Percentiles rank a stretch among this genome's conserved stretches.
Conservation (phyloP, 1,140 invertebrate species). For the Meloidogyne floridensis region DNA sequence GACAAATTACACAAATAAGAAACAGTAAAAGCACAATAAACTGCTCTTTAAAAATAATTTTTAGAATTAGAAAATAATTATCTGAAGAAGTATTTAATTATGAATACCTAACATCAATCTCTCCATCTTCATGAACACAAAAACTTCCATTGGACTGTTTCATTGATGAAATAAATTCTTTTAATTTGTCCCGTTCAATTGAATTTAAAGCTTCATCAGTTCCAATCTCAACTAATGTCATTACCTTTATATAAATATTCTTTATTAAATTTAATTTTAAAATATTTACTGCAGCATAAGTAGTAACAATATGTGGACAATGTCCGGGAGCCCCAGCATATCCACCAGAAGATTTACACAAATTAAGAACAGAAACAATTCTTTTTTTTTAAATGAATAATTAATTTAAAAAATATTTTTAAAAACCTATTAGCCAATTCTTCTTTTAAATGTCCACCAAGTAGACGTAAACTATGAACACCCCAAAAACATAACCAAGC, state of each 20-base stretch:
- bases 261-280: neutral
- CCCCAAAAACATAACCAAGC: slow-evolving; percentile 53
- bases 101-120: slow-evolving; percentile 77
- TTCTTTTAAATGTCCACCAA: slow-evolving; percentile 25
- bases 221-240: slow-evolving; percentile 84
- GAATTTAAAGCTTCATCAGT: slow-evolving; percentile 81
- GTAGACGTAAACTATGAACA: slow-evolving; percentile 39
- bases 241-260: slow-evolving; percentile 68
- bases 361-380: slow-evolving; percentile 48
- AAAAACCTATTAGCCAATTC: slow-evolving; percentile 33
- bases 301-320: slow-evolving; percentile 86
- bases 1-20: slow-evolving; percentile 35
- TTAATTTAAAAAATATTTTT: slow-evolving; percentile 10
- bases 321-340: slow-evolving; percentile 78
- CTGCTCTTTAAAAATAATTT: slow-evolving; percentile 71
- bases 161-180: slow-evolving; percentile 73
- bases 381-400: slow-evolving; percentile 29
- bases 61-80: neutral
- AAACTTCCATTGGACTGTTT: slow-evolving; percentile 86
- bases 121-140: slow-evolving; percentile 80
- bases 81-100: neutral
- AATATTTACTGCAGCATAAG: slow-evolving; percentile 81
- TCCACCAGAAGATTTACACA: slow-evolving; percentile 47
- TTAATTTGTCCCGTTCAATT: slow-evolving; percentile 76
- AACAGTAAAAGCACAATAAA: slow-evolving; percentile 88